These are phyloP conservation scores for Aleiodes sp. DNA, from an alignment of 1,140 invertebrate genomes.

Conservation along the genomic window DNA sequence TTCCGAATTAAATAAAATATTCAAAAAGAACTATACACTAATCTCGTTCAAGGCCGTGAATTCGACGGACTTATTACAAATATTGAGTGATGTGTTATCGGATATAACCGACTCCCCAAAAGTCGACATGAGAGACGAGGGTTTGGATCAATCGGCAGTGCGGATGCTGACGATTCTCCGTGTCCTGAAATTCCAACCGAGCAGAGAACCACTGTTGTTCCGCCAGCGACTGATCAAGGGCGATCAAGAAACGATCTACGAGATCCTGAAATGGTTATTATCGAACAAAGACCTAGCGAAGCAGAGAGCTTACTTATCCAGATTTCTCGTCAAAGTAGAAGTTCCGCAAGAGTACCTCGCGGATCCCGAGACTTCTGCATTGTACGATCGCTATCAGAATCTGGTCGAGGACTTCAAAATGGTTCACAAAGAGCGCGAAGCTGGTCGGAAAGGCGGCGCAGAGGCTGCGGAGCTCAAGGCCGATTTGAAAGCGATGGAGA, in stretches of 20 bases:
- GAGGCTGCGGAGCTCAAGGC: constrained; percentile 73
- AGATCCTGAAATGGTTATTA: constrained; percentile 83
- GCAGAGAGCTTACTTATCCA: constrained; percentile 84
- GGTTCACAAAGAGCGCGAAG: constrained; percentile 78
- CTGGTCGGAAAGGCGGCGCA: constrained; percentile 69
- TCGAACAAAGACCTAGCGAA: constrained; percentile 76
- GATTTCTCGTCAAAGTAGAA: constrained; percentile 78
- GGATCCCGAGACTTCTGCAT: constrained; percentile 78
- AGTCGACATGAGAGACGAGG: constrained; percentile 72
- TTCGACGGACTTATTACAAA: constrained; percentile 79
- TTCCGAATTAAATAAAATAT: constrained; percentile 77
- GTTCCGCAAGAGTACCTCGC: constrained; percentile 82
- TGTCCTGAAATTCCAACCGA: constrained; percentile 77
- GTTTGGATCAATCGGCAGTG: constrained; percentile 71
- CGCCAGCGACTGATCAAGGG: constrained; percentile 79
- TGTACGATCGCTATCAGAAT: constrained; percentile 79
- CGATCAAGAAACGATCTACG: constrained; percentile 78
- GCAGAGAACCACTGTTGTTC: constrained; percentile 63
- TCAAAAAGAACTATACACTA: constrained; percentile 82
- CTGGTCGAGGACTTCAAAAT: constrained; percentile 86
- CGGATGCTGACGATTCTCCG: constrained; percentile 71
- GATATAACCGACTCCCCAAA: constrained; percentile 70
- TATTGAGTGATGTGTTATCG: constrained; percentile 74
- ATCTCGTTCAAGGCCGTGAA: constrained; percentile 87
- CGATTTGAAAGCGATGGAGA: constrained; percentile 86